These are phyloP conservation scores for Lepidurus arcticus DNA, from an alignment of 1,140 invertebrate species.

Conservation along the genomic window DNA sequence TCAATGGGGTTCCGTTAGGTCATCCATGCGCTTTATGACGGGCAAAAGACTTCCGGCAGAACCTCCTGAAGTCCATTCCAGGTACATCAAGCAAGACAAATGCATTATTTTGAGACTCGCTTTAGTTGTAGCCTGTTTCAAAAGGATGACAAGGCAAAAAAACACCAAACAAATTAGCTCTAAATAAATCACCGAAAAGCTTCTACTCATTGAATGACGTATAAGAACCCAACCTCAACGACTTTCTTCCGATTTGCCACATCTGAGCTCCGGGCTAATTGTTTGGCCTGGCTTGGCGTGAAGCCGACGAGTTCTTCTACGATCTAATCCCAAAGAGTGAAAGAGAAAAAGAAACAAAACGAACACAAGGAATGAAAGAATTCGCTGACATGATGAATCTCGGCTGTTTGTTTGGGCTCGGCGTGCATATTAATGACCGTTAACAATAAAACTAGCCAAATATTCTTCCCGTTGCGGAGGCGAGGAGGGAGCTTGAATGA, in stretches of 20 bases:
- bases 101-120: background rate
- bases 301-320: slow-evolving; percentile 8
- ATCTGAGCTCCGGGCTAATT: slow-evolving; percentile 21
- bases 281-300: slow-evolving; percentile 1
- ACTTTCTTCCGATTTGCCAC: slow-evolving; percentile 19
- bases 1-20: background rate
- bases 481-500: background rate
- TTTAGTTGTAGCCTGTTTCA: background rate
- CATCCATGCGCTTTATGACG: slow-evolving; percentile 5
- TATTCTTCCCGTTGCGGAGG: background rate
- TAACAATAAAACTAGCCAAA: background rate
- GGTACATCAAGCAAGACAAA: slow-evolving; percentile 9
- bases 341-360: background rate
- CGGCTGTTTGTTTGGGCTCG: background rate
- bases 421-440: background rate
- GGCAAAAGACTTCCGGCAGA: background rate
- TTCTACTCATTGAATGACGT: background rate
- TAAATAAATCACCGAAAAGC: background rate
- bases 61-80: background rate
- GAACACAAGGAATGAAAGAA: background rate
- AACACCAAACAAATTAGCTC: background rate
- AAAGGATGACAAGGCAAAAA: background rate
- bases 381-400: background rate
- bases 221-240: background rate
- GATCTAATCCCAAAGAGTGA: background rate